Evolutionary conservation across 2,797 vertebrate genomes (phyloP).

Genomic region (Pempheris klunzingeri): DNA sequence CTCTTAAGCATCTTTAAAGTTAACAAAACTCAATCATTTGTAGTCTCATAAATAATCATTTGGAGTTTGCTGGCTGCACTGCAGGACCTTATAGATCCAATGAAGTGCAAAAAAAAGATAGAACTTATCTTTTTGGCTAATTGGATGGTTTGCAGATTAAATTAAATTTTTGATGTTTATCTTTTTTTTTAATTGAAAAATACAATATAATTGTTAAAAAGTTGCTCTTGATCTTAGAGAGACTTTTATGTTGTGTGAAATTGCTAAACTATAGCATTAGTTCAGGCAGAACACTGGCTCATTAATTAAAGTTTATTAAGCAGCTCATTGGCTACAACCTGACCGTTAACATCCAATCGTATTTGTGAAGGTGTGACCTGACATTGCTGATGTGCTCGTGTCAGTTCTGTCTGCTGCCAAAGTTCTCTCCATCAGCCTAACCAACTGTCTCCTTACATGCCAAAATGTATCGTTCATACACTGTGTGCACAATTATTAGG

Average conservation of each 20-base stretch:
- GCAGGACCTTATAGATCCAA: too few relatives aligned
- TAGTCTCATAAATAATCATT: neutral
- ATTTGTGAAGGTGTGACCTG: neutral
- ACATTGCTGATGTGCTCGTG: neutral
- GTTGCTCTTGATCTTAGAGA: neutral
- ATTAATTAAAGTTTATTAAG: conserved; percentile 15
- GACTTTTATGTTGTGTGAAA: too few relatives aligned
- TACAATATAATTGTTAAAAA: too few relatives aligned
- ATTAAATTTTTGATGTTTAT: neutral
- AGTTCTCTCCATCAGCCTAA: too few relatives aligned
- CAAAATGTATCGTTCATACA: too few relatives aligned
- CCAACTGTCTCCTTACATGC: neutral
- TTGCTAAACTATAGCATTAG: neutral
- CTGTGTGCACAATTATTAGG: too few relatives aligned
- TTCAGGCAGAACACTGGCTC: neutral
- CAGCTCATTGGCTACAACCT: neutral
- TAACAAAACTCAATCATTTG: neutral
- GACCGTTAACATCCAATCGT: neutral
- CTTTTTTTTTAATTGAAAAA: neutral
- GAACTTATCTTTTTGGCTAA: too few relatives aligned
- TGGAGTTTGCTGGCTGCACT: neutral
- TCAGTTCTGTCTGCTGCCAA: neutral
- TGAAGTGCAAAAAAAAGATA: neutral
- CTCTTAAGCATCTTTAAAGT: too few relatives aligned
- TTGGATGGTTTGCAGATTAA: too few relatives aligned